Evolutionary conservation across 2,888 invertebrate genomes (phyloP), one percentile per base, ranked within the genome.

Genomic region (Parascotia fuliginaria): DNA sequence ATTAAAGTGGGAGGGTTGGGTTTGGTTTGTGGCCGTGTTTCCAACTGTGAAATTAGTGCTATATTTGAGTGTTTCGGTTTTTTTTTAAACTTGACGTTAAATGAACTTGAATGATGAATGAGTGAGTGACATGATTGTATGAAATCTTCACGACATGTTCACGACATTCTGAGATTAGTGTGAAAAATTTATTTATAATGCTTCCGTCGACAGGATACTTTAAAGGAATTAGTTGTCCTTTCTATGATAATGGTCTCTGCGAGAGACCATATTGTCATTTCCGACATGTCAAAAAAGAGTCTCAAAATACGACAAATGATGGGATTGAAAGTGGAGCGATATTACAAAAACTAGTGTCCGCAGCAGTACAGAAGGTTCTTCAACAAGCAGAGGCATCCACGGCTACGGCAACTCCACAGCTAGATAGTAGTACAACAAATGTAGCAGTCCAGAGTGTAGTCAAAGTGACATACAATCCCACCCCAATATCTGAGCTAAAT

Each of bases 201-300:
- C 94, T 98, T 77, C 97, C 98, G 31, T 96, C 97, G 50, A 96
- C 96, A 66, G 98, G 98, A 59, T 96, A 96, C 82, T 98, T 98
- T 79, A 96, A 96, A 88, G 94, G 95, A 72, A 94, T 97, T 60
- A 94, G 94, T 71, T 98, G 98, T 83, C 98, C 98, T 15, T 98
- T 96, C 89, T 97, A 94, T 82, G 95, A 96, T 74, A 94, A 93
- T 79, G 96, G 95, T 55, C 89, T 94, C 41, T 98, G 98, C 88
- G 96, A 96, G 67, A 93, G 98, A 73, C 97, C 98, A 14, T 97
- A 98, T 87, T 98, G 98, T 89, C 98, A 98, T 89, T 98, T 96
- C 85, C 95, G 96, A 77, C 98, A 98, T 87, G 93, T 94, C 65
- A 95, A 94, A 76, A 95, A 95, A 92, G 96, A 96, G 92, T 72